Conservation (phyloP, 2,888 invertebrate genomes). For the Parasteatoda lunata region DNA sequence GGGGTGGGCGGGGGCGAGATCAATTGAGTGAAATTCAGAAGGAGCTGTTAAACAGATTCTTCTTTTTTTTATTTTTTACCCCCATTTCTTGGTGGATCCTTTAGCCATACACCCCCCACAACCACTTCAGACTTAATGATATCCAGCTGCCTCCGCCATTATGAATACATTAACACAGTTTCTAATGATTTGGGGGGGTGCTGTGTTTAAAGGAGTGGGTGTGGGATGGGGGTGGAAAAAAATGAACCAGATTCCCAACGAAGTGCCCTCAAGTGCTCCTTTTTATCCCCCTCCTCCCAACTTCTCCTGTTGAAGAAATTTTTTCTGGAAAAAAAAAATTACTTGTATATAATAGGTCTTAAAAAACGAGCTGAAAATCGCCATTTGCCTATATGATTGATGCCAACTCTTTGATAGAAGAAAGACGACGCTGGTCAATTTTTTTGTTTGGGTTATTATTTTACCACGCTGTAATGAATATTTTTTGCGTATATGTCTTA, state of each 20-base stretch:
- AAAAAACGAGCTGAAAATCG: conserved; percentile 40
- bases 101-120: conserved; percentile 10
- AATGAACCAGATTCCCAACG: conserved; percentile 29
- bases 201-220: conserved; percentile 27
- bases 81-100: neutral
- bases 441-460: conserved; percentile 37
- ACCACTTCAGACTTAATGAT: conserved; percentile 53
- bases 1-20: conserved; percentile 33
- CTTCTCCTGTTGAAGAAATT: neutral
- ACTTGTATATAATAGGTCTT: conserved; percentile 51
- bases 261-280: conserved; percentile 27
- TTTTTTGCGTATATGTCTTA: conserved; percentile 63
- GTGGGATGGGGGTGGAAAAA: conserved; percentile 9
- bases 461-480: conserved; percentile 60
- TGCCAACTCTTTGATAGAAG: conserved; percentile 61
- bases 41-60: conserved; percentile 65
- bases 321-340: conserved; percentile 15
- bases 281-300: conserved; percentile 26
- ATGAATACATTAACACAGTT: conserved; percentile 69
- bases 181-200: conserved; percentile 58
- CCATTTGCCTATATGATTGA: conserved; percentile 62
- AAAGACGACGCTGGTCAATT: conserved; percentile 46
- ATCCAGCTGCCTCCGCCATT: conserved; percentile 66
- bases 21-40: conserved; percentile 65
- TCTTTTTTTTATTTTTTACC: conserved; percentile 31